Percentiles rank a stretch among this genome's conserved stretches.
These are phyloP conservation scores for Cephus rjabovi DNA, from an alignment of 2,888 invertebrate species.

Conservation along the genomic window DNA sequence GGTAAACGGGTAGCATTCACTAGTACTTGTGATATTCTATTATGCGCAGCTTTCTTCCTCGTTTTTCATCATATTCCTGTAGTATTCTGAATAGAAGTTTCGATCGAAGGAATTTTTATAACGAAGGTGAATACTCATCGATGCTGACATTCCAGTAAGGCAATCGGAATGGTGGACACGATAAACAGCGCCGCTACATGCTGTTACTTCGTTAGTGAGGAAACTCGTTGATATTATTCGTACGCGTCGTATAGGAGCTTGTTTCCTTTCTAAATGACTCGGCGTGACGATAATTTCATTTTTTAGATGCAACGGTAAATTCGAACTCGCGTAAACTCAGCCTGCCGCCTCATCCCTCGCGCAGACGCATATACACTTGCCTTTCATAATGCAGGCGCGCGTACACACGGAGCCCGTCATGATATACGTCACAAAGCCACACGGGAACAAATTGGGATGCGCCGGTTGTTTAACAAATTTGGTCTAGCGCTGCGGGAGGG, in stretches of 20 bases:
- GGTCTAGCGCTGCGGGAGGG: constrained; percentile 53
- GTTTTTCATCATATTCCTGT: neutral
- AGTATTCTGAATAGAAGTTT: neutral
- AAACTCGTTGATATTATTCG: neutral
- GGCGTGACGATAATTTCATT: neutral
- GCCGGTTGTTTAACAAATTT: constrained; percentile 50
- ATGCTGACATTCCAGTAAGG: neutral
- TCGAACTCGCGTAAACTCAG: neutral
- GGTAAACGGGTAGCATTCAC: neutral
- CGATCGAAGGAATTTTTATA: neutral
- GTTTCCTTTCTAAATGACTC: neutral
- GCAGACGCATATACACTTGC: neutral
- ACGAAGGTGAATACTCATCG: neutral
- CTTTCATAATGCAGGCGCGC: neutral
- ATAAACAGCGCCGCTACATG: neutral
- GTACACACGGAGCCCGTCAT: neutral
- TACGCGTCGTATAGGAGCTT: neutral
- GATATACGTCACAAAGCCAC: constrained; percentile 6
- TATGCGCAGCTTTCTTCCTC: neutral
- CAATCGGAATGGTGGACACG: neutral
- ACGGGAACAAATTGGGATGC: constrained; percentile 48
- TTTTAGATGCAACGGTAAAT: neutral
- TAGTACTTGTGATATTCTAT: neutral
- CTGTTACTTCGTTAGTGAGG: neutral
- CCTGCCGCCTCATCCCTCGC: neutral